Percentiles rank a stretch among this genome's conserved stretches.
These are phyloP conservation scores for Bellardia pandia DNA, from an alignment of 2,888 invertebrate species.

Conservation along the genomic window DNA sequence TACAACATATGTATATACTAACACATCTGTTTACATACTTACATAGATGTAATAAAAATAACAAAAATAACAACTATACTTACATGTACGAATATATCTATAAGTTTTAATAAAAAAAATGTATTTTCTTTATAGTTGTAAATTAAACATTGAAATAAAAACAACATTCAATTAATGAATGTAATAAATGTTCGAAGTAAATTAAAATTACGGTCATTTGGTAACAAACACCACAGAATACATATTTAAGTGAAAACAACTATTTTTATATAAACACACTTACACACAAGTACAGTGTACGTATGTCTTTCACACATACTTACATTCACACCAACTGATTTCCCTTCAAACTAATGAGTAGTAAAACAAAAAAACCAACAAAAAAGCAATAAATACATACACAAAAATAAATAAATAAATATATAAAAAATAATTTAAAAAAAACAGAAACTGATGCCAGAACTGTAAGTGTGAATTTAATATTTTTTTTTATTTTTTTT, in stretches of 20 bases:
- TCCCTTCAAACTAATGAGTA: conserved; percentile 34
- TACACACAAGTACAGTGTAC: background rate
- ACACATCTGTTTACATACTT: conserved; percentile 42
- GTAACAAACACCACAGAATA: conserved; percentile 19
- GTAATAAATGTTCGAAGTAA: conserved; percentile 5
- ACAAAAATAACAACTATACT: conserved; percentile 50
- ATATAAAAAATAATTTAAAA: background rate
- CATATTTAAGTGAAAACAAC: conserved; percentile 47
- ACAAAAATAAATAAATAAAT: conserved; percentile 11
- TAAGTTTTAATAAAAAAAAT: conserved; percentile 21
- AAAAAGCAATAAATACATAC: background rate
- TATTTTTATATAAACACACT: conserved; percentile 1
- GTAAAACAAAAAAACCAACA: conserved; percentile 36
- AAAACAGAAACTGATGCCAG: conserved; percentile 54
- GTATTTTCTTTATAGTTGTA: conserved; percentile 30
- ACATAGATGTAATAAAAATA: conserved; percentile 28
- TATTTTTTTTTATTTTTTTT: conserved; percentile 22
- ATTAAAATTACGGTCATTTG: conserved; percentile 26
- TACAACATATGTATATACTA: background rate
- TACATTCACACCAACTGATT: conserved; percentile 54
- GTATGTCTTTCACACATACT: background rate
- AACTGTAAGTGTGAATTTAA: conserved; percentile 59
- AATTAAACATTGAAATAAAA: background rate
- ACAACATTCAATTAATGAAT: conserved; percentile 6
- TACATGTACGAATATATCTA: background rate